Conservation (phyloP, 2,797 vertebrate species). For the Sebastes vulpes region DNA sequence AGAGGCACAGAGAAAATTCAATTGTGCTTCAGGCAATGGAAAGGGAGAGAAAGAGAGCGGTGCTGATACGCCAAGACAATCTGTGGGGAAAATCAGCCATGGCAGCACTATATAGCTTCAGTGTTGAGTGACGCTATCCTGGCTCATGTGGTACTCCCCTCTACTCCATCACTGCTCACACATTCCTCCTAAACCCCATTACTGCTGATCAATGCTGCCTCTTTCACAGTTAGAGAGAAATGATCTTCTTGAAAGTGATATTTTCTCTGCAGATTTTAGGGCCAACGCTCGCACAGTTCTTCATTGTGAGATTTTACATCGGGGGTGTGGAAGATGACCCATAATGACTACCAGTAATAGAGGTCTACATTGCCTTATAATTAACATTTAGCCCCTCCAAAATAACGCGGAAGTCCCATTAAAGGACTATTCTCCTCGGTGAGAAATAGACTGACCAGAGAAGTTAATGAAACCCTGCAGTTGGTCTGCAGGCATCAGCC, state of each 20-base stretch:
- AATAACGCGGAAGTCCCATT: slow-evolving; percentile 69
- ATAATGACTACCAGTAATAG: slow-evolving; percentile 63
- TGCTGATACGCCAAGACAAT: slow-evolving; percentile 70
- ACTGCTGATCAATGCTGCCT: slow-evolving; percentile 69
- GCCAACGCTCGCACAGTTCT: slow-evolving; percentile 30
- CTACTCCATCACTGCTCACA: slow-evolving; percentile 66
- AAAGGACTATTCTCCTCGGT: slow-evolving; percentile 60
- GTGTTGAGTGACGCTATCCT: slow-evolving; percentile 52
- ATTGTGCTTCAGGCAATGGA: slow-evolving; percentile 56
- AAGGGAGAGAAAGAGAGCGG: slow-evolving; percentile 44
- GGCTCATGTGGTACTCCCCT: slow-evolving; percentile 51
- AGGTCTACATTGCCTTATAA: slow-evolving; percentile 63
- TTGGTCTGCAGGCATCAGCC: slow-evolving; percentile 59
- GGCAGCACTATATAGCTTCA: slow-evolving; percentile 62
- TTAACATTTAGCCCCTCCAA: slow-evolving; percentile 74
- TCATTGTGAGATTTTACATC: slow-evolving; percentile 45
- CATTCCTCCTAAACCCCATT: slow-evolving; percentile 70
- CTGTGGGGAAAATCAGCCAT: slow-evolving; percentile 67
- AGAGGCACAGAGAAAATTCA: slow-evolving; percentile 60
- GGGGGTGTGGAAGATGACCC: slow-evolving; percentile 57
- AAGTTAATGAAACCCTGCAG: slow-evolving; percentile 79
- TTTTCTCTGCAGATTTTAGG: slow-evolving; percentile 65
- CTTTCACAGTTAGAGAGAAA: slow-evolving; percentile 57
- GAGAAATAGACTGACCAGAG: slow-evolving; percentile 65
- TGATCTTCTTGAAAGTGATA: slow-evolving; percentile 64